Base-by-base conservation (phyloP, 2,888 invertebrate genomes). In the Macrophya alboannulata region DNA sequence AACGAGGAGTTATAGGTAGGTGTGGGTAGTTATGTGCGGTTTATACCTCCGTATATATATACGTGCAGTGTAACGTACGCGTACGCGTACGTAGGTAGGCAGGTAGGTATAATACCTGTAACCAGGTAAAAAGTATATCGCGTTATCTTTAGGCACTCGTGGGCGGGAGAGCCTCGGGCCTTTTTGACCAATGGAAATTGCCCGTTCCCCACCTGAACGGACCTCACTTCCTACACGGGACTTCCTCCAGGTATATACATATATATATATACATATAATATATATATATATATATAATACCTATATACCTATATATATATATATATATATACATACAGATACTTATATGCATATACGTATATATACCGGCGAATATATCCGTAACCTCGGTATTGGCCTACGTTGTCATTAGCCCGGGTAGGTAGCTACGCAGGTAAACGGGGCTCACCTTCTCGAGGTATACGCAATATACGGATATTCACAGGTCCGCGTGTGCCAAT, bases 61-160 rank as follows among this genome's bases (percentile, higher is more conserved):
- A n/a, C n/a, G n/a, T n/a, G n/a, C n/a, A n/a, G n/a, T 31, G 31
- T 31, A 31, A 31, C n/a, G 31, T 31, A 31, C 9, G 48, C 48
- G 48, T 48, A 15, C 48, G 48, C 48, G 48, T 15, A 48, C 48
- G 48, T 15, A 48, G 31, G 31, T 31, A 31, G 31, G 31, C 3
- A 31, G 31, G 31, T 31, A 31, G 31, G 31, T n/a, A 2, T n/a
- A n/a, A 37, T 68, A 55, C 77, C 51, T 62, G 5, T 43, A 81
- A 43, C 45, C 45, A 62, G 37, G 62, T 81, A 48, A 51, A 25
- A 59, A 62, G 31, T 45, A 10, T 81, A 81, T 51, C 48, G 48
- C 21, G 40, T 62, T 81, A 59, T 81, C 62, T 81, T 62, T 62
- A 40, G 62, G 71, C 83, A 83, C 68, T 83, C 83, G 83, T 83